Conservation (phyloP, 2,113 vertebrate genomes). For the Struthio camelus region DNA sequence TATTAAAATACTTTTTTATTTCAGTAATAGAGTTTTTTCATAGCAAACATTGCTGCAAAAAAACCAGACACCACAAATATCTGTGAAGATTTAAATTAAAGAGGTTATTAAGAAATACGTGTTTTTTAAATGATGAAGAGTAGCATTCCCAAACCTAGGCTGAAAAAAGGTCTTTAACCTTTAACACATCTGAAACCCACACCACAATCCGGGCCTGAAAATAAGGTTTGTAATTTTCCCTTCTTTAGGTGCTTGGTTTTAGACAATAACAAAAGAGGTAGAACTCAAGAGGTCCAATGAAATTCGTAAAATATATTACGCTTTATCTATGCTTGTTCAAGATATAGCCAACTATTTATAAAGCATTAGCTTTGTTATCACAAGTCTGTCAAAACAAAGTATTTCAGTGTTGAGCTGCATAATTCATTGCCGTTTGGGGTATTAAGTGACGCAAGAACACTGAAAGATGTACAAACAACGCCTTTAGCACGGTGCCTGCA, state of each 20-base stretch:
- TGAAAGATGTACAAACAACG: not conserved
- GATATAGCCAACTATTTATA: conserved; percentile 9
- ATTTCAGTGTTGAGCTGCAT: not conserved
- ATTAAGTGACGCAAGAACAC: not conserved
- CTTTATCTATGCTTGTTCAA: conserved; percentile 20
- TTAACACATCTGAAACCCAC: not conserved
- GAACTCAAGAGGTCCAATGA: not conserved
- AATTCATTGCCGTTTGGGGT: conserved; percentile 7
- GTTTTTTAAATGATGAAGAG: not conserved
- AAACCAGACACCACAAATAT: not conserved
- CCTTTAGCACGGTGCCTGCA: not conserved
- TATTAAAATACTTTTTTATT: not conserved
- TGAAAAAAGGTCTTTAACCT: not conserved
- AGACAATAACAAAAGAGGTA: not conserved
- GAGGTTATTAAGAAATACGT: not conserved
- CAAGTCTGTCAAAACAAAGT: not conserved
- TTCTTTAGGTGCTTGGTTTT: not conserved
- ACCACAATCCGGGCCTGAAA: not conserved
- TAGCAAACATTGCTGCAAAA: not conserved
- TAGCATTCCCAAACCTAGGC: not conserved
- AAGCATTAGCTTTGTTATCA: not conserved
- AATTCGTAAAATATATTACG: not conserved
- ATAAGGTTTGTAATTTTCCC: not conserved
- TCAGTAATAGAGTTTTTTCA: not conserved
- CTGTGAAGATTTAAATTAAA: not conserved